Percentiles rank a stretch among this genome's conserved stretches.
phyloP scores from a whole-genome alignment of 2,797 vertebrate species.

The Champsocephalus esox region DNA sequence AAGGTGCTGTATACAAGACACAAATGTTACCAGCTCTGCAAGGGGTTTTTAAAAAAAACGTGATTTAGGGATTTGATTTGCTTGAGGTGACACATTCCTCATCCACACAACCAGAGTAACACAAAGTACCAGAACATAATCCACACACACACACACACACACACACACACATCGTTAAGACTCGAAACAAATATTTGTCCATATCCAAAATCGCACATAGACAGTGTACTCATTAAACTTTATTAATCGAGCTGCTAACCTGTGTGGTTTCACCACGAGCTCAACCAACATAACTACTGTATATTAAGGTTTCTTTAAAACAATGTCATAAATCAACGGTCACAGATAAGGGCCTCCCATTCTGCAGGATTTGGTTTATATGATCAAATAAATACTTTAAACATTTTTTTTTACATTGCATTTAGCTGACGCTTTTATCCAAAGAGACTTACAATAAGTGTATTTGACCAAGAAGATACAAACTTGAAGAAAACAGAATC shows the following conservation, averaged over 20 bases:
- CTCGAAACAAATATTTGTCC: no score
- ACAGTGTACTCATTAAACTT: neutral
- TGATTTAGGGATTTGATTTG: neutral
- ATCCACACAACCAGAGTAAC: neutral
- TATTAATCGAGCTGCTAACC: neutral
- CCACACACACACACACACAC: no score
- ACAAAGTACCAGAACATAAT: neutral
- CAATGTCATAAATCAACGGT: neutral
- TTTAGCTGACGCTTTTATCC: no score
- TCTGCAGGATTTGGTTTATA: no score
- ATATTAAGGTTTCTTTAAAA: constrained; percentile 5
- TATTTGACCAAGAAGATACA: no score
- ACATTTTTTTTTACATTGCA: no score
- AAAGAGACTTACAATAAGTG: no score
- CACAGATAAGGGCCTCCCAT: neutral
- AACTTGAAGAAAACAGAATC: no score
- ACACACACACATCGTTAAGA: neutral
- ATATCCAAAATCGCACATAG: neutral
- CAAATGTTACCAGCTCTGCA: neutral
- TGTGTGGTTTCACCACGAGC: neutral
- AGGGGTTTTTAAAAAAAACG: neutral
- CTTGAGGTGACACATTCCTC: neutral
- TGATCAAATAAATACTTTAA: no score
- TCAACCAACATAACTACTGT: no score
- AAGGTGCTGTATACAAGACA: neutral